Percentiles rank a stretch among this genome's conserved stretches.
These are phyloP conservation scores for Ptychobarbus kaznakovi DNA, from an alignment of 2,797 vertebrate species.

Conservation along the genomic window DNA sequence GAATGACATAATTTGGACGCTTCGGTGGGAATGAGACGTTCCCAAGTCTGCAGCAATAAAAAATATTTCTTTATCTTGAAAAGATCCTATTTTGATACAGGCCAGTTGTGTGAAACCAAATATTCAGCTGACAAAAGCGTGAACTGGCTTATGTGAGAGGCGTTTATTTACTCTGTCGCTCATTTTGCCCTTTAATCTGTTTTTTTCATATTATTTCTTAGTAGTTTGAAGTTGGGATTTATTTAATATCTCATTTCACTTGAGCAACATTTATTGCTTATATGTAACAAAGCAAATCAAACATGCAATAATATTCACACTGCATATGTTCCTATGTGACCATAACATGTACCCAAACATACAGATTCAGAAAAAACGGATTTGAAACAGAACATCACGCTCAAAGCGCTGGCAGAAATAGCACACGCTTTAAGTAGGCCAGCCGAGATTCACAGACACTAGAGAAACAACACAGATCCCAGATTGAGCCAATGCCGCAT, in stretches of 20 bases:
- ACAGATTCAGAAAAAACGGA: conserved; percentile 19
- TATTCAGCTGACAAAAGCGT: background rate
- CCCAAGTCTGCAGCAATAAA: conserved; percentile 1
- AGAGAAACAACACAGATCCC: conserved; percentile 44
- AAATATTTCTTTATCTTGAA: conserved; percentile 43
- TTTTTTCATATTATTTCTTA: background rate
- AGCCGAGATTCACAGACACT: conserved; percentile 62
- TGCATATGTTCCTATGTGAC: conserved; percentile 17
- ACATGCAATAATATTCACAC: background rate
- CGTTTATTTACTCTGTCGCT: background rate
- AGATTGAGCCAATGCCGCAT: conserved; percentile 38
- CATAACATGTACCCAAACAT: conserved; percentile 4
- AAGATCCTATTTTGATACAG: conserved; percentile 39
- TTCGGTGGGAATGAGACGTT: conserved; percentile 22
- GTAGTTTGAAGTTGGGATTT: background rate
- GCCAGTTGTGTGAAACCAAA: conserved; percentile 28
- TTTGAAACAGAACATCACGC: conserved; percentile 53
- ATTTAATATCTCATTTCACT: background rate
- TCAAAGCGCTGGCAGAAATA: conserved; percentile 44
- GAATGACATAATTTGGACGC: conserved; percentile 28
- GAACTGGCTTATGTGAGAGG: background rate
- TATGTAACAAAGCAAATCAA: background rate
- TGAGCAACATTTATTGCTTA: background rate
- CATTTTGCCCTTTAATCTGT: background rate
- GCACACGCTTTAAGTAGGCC: conserved; percentile 69